Evolutionary conservation across 2,888 invertebrate genomes (phyloP), one percentile per base, ranked within the genome.

Genomic region (Drosophila seclusa): DNA sequence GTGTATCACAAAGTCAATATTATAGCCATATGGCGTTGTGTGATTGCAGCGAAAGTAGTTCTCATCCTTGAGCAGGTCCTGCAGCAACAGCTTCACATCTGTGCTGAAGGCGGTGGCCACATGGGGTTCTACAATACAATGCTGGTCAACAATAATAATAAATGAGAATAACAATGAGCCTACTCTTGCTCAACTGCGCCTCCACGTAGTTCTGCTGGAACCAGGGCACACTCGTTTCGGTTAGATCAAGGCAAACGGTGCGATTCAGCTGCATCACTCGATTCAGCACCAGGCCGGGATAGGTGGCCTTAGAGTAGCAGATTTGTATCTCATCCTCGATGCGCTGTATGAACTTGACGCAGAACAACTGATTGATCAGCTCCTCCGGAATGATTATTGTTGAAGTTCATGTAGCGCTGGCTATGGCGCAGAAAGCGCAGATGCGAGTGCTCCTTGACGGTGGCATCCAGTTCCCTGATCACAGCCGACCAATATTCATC

Each of bases 221-320:
- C 95, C 95, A 95, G 0, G 95, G 95, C 8, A 95, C 93, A 88
- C 94, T 94, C 16, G 94, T 92, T 89, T 95, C 94, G 0, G 95
- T 95, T 89, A 94, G 94, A 89, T 95, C 95, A 52, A 96, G 91
- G 81, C 95, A 95, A 24, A 95, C 95, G 1, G 94, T 94, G 65
- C 95, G 93, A 90, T 95, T 96, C 49, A 95, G 89, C 77, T 94
- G 94, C 95, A 95, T 95, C 59, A 95, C 93, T 52, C 92, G 89
- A 74, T 94, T 92, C 18, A 95, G 92, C 4, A 95, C 94, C 74
- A 94, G 92, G 29, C 93, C 90, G 0, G 95, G 94, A 91, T 95
- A 95, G 3, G 92, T 93, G 45, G 94, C 94, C 94, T 94, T 95
- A 21, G 94, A 94, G 83, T 94, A 94, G 80, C 94, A 94, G 68